These are phyloP conservation scores for Cassiopea xamachana DNA, from an alignment of 30 jellyfish, hydroid and myxozoan species.

Conservation along the genomic window DNA sequence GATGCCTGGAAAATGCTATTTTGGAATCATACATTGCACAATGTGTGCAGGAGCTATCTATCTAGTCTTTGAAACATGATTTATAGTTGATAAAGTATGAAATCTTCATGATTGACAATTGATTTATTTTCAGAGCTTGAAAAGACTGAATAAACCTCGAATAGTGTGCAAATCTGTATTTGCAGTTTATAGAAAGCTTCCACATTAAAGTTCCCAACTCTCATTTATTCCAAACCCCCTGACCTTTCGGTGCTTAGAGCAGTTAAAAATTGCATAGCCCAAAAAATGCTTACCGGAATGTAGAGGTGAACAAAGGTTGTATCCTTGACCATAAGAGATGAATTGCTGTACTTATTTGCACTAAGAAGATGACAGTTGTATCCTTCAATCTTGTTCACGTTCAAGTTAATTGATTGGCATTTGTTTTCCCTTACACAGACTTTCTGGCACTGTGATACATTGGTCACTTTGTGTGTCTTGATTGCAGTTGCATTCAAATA, in stretches of 20 bases:
- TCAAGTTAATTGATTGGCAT: slow-evolving; percentile 25
- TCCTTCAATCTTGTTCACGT: not conserved
- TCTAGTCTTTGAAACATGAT: no score
- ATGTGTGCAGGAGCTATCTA: no score
- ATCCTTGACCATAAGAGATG: slow-evolving; percentile 6
- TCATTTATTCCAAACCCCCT: no score
- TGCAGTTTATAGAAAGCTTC: no score
- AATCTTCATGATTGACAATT: no score
- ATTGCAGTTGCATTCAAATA: slow-evolving; percentile 23
- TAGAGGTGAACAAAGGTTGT: slow-evolving; percentile 3
- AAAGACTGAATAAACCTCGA: no score
- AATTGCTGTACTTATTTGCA: slow-evolving; percentile 23
- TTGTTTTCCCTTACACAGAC: slow-evolving; percentile 17
- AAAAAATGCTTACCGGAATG: slow-evolving; percentile 31
- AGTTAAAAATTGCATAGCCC: not conserved
- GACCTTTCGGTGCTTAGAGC: not conserved
- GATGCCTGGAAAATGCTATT: no score
- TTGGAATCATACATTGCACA: no score
- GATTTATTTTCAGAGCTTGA: no score
- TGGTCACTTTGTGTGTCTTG: not conserved
- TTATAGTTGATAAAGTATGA: no score
- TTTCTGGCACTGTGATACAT: slow-evolving; percentile 19
- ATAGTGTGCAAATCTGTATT: no score
- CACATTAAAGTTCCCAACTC: no score
- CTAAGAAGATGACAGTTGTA: slow-evolving; percentile 9